phyloP scores from a whole-genome alignment of 2,797 vertebrate species.

The Leptodactylus fallax region DNA sequence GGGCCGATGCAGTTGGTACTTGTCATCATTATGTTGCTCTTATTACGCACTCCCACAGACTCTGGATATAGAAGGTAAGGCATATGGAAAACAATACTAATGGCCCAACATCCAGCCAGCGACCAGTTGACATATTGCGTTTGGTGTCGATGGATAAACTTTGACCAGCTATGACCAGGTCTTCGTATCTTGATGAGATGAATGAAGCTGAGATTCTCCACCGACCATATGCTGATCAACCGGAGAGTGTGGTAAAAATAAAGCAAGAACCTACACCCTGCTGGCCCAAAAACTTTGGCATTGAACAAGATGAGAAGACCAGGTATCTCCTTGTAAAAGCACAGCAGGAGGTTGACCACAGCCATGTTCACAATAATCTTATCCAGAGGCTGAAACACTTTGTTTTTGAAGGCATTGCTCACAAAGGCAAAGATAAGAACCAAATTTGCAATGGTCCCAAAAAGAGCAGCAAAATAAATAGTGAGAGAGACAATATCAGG shows the following conservation, averaged over 20 bases:
- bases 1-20: constrained; percentile 55
- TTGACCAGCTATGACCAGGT: constrained; percentile 51
- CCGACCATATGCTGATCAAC: constrained; percentile 64
- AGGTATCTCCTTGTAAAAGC: constrained; percentile 58
- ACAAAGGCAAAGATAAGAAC: constrained; percentile 60
- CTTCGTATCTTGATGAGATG: constrained; percentile 65
- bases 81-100: constrained; percentile 59
- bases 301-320: constrained; percentile 35
- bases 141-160: constrained; percentile 50
- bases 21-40: constrained; percentile 5
- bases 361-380: constrained; percentile 61
- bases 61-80: constrained; percentile 56
- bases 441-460: constrained; percentile 55
- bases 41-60: background rate
- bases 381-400: constrained; percentile 58
- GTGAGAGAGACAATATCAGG: constrained; percentile 45
- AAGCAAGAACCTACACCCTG: constrained; percentile 29
- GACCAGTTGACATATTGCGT: constrained; percentile 36
- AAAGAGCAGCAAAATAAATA: constrained; percentile 58
- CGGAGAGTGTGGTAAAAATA: constrained; percentile 39
- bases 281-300: background rate
- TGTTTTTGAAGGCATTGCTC: constrained; percentile 50
- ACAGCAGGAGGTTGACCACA: constrained; percentile 63
- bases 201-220: constrained; percentile 64
- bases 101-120: constrained; percentile 55